Percentiles rank a stretch among this genome's conserved stretches.
phyloP scores from a whole-genome alignment of 2,113 vertebrate genomes.

The Mormoops blainvillei region DNA sequence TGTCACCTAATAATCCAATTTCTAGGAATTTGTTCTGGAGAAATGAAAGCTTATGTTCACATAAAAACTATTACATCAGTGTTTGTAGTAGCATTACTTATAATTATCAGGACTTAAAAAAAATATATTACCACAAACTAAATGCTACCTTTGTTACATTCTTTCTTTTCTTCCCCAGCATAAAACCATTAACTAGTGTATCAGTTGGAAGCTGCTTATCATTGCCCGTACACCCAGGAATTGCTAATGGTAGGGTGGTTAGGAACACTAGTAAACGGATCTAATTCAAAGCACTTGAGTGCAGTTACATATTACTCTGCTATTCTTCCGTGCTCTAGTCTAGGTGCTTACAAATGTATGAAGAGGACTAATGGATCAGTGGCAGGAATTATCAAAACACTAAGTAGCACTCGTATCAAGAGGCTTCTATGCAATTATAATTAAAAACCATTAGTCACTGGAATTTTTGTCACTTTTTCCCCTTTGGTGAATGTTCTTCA shows the following conservation, averaged over 20 bases:
- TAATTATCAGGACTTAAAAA: background rate
- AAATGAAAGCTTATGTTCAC: background rate
- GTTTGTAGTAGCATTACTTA: background rate
- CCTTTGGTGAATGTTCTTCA: background rate
- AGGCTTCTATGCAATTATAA: constrained; percentile 63
- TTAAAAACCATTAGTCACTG: constrained; percentile 49
- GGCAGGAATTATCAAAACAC: constrained; percentile 42
- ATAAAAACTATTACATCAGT: background rate
- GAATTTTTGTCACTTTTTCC: constrained; percentile 46
- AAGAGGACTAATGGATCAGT: constrained; percentile 3
- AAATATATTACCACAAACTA: background rate
- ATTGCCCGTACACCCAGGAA: background rate
- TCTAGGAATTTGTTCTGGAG: background rate
- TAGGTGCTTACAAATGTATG: background rate
- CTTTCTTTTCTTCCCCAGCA: background rate
- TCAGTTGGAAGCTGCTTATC: background rate
- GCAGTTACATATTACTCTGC: background rate
- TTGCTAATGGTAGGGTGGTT: constrained; percentile 10
- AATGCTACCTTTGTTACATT: background rate
- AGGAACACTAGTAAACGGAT: constrained; percentile 26
- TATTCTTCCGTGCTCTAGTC: background rate
- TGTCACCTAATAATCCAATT: background rate
- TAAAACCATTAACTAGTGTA: background rate
- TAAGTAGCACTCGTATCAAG: constrained; percentile 50
- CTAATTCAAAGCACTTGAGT: constrained; percentile 33